phyloP scores from a whole-genome alignment of 2,113 vertebrate genomes.

The Dicerorhinus sumatrensis region DNA sequence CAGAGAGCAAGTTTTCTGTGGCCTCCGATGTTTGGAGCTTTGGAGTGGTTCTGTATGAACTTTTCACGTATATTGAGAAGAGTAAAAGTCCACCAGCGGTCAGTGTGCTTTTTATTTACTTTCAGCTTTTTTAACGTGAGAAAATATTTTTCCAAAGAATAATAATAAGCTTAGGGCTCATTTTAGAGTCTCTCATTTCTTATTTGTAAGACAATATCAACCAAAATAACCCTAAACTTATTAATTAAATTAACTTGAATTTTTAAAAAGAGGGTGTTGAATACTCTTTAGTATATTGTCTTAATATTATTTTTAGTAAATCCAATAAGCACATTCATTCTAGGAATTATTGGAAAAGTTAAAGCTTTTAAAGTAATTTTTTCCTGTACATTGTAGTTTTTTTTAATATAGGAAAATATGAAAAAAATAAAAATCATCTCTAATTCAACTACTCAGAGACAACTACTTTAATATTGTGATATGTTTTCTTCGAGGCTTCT shows the following conservation, averaged over 20 bases:
- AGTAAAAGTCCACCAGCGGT: conserved; percentile 96
- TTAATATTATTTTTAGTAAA: conserved; percentile 33
- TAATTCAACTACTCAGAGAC: conserved; percentile 22
- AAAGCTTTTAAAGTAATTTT: conserved; percentile 22
- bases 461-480: conserved; percentile 26
- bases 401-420: conserved; percentile 25
- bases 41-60: conserved; percentile 97
- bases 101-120: conserved; percentile 70
- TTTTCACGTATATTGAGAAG: conserved; percentile 98
- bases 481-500: conserved; percentile 39
- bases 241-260: conserved; percentile 3
- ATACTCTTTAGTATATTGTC: conserved; percentile 7
- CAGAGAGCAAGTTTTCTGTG: conserved; percentile 98
- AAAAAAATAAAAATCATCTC: conserved; percentile 47
- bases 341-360: neutral
- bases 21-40: conserved; percentile 99
- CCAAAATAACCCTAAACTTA: conserved; percentile 13
- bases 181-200: conserved; percentile 22
- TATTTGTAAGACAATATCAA: neutral
- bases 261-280: neutral
- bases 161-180: neutral
- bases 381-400: neutral
- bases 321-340: neutral
- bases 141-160: neutral
- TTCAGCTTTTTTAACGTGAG: neutral